These are phyloP conservation scores for Drosophila bifasciata DNA, from an alignment of 1,140 invertebrate genomes.

Conservation along the genomic window DNA sequence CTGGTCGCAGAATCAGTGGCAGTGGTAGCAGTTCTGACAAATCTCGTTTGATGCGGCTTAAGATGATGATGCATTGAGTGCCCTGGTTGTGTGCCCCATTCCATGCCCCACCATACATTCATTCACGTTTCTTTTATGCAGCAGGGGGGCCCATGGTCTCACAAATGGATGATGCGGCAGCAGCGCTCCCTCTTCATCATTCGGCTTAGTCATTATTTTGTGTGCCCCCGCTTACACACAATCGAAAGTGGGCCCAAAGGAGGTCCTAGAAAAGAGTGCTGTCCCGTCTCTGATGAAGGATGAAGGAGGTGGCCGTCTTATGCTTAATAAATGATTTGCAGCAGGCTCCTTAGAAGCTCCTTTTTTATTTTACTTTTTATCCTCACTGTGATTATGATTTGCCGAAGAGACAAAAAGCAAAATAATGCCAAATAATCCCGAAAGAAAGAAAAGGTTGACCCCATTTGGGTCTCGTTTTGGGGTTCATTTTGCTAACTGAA, in stretches of 20 bases:
- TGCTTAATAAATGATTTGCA: slow-evolving; percentile 48
- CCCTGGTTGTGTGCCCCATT: slow-evolving; percentile 28
- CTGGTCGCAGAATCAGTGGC: background rate
- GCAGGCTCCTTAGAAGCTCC: background rate
- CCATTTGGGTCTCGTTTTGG: no score
- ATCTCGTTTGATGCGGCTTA: slow-evolving; percentile 55
- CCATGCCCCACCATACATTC: slow-evolving; percentile 28
- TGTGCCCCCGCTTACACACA: slow-evolving; percentile 11
- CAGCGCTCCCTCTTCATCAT: slow-evolving; percentile 1
- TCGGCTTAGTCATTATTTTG: slow-evolving; percentile 51
- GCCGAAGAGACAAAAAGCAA: slow-evolving; percentile 15
- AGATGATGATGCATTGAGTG: slow-evolving; percentile 55
- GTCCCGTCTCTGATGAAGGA: slow-evolving; percentile 25
- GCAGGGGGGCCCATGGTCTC: slow-evolving; percentile 25
- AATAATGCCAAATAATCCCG: slow-evolving; percentile 40
- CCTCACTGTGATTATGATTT: slow-evolving; percentile 24
- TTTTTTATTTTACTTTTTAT: slow-evolving; percentile 13
- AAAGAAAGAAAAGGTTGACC: slow-evolving; percentile 21
- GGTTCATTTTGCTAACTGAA: slow-evolving; percentile 18
- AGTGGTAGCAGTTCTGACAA: slow-evolving; percentile 21
- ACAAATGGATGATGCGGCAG: slow-evolving; percentile 3
- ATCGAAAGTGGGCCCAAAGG: slow-evolving; percentile 5
- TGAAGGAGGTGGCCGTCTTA: background rate
- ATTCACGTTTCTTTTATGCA: slow-evolving; percentile 44
- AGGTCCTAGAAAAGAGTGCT: slow-evolving; percentile 14